A percentile compares a stretch with the other conserved stretches of the same genome.
Conservation (phyloP, 1,140 invertebrate species). For the Andricus grossulariae region DNA sequence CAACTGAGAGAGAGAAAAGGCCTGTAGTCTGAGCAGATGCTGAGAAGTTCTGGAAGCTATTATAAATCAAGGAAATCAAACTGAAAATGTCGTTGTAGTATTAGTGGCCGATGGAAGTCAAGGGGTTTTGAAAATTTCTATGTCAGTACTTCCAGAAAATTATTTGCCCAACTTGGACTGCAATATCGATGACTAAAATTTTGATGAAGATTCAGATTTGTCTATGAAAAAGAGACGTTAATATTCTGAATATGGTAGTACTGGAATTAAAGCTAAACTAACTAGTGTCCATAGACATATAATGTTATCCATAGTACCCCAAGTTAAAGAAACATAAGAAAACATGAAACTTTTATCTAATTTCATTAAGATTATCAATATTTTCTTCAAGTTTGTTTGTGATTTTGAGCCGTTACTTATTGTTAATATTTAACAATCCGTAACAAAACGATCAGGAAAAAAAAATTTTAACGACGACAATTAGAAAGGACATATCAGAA, state of each 20-base stretch:
- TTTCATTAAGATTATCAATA: too few species aligned
- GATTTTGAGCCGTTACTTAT: too few species aligned
- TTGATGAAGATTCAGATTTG: neutral
- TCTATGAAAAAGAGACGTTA: neutral
- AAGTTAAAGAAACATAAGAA: too few species aligned
- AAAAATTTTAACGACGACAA: too few species aligned
- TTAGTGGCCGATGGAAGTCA: constrained; percentile 35
- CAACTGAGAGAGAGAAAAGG: too few species aligned
- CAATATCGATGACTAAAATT: neutral
- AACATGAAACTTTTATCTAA: too few species aligned
- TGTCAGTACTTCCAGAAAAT: constrained; percentile 26
- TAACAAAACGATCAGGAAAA: too few species aligned
- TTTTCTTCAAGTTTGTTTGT: too few species aligned
- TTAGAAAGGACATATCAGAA: too few species aligned
- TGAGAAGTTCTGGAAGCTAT: constrained; percentile 30
- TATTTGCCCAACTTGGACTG: neutral
- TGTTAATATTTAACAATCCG: too few species aligned
- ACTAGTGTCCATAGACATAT: neutral
- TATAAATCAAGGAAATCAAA: neutral
- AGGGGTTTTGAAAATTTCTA: constrained; percentile 31
- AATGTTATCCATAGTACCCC: too few species aligned
- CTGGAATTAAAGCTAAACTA: neutral
- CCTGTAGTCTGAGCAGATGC: too few species aligned
- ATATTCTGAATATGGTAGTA: neutral
- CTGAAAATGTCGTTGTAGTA: constrained; percentile 10